Percentiles rank a stretch among this genome's conserved stretches.
Evolutionary conservation across 2,888 invertebrate species (phyloP).

Genomic region (Heliconius aoede): DNA sequence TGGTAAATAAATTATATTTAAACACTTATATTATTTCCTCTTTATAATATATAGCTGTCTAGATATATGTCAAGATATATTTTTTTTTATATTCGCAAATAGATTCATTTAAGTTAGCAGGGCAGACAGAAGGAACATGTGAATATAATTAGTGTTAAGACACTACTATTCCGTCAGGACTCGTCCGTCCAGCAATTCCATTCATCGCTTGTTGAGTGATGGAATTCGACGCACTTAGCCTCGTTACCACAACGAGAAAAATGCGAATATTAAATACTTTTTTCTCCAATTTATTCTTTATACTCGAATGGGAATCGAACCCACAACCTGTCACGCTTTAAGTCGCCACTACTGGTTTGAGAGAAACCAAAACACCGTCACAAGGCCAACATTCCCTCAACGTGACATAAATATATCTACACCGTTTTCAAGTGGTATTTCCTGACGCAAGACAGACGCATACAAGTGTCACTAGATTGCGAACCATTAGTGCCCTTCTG

Average conservation of each 20-base stretch:
- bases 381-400: slow-evolving; percentile 37
- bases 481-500: slow-evolving; percentile 34
- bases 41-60: slow-evolving; percentile 7
- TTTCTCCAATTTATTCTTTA: too few relatives aligned
- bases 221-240: too few relatives aligned
- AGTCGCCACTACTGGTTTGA: slow-evolving; percentile 12
- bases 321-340: too few relatives aligned
- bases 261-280: too few relatives aligned
- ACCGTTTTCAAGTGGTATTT: slow-evolving; percentile 28
- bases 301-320: too few relatives aligned
- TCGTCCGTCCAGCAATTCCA: too few relatives aligned
- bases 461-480: slow-evolving; percentile 43
- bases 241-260: too few relatives aligned
- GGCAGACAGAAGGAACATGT: background rate
- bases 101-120: too few relatives aligned
- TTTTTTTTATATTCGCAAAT: too few relatives aligned
- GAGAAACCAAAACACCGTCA: slow-evolving; percentile 33
- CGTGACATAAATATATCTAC: slow-evolving; percentile 37
- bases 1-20: slow-evolving; percentile 20
- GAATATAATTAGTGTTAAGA: background rate
- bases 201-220: background rate
- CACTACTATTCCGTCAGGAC: too few relatives aligned
- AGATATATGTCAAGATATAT: too few relatives aligned
- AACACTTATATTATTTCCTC: slow-evolving; percentile 18
- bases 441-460: slow-evolving; percentile 43